Percentiles rank a stretch among this genome's conserved stretches.
Evolutionary conservation across 1,140 invertebrate genomes (phyloP).

Genomic region (Drusus annulatus): DNA sequence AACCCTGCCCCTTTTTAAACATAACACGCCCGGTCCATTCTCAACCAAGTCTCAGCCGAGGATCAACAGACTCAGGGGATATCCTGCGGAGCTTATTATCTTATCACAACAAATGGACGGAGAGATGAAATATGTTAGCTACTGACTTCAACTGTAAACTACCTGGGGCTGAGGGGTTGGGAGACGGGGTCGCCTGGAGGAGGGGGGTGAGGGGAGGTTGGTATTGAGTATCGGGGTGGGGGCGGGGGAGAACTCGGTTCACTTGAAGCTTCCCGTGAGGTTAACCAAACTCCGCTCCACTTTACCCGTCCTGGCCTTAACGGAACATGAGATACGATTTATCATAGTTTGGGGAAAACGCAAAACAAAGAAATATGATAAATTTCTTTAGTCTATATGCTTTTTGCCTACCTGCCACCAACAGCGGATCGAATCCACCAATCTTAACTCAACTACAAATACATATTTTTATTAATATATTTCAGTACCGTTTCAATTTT

Average conservation of each 20-base stretch:
- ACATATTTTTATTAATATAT: too few relatives aligned
- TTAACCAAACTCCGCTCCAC: background rate
- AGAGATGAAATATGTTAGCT: conserved; percentile 21
- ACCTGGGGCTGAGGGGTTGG: background rate
- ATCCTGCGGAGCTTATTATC: conserved; percentile 22
- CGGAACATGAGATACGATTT: background rate
- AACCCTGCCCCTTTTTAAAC: background rate
- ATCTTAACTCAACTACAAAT: too few relatives aligned
- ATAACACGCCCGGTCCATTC: background rate
- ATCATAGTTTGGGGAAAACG: conserved; percentile 3
- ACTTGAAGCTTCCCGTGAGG: conserved; percentile 4
- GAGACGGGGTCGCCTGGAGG: background rate
- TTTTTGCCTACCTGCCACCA: too few relatives aligned
- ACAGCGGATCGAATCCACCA: too few relatives aligned
- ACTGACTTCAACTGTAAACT: conserved; percentile 11
- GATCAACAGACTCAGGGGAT: conserved; percentile 7
- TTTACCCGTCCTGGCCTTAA: background rate
- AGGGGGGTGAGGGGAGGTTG: too few relatives aligned
- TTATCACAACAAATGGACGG: conserved; percentile 20
- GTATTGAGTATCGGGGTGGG: background rate
- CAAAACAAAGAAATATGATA: too few relatives aligned
- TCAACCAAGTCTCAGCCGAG: background rate
- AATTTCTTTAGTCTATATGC: too few relatives aligned
- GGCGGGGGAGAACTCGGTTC: background rate
- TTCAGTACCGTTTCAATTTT: too few relatives aligned